A percentile compares a stretch with the other conserved stretches of the same genome.
These are phyloP conservation scores for Dreissena polymorpha DNA, from an alignment of 1,140 invertebrate species.

Conservation along the genomic window DNA sequence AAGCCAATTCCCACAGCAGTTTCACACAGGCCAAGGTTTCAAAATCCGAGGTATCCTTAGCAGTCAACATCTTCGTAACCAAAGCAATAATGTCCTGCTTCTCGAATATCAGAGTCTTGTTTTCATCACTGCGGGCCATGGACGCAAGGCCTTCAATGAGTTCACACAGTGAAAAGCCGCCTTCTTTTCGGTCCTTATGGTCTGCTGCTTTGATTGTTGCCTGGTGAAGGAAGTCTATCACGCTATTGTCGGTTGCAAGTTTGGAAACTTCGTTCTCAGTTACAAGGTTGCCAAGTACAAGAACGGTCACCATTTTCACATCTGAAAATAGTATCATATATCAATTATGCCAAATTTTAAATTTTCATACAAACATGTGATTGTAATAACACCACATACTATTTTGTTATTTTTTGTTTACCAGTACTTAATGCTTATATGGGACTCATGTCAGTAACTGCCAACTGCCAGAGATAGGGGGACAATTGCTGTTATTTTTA, in stretches of 20 bases:
- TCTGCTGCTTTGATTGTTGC: slow-evolving; percentile 20
- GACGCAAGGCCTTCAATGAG: slow-evolving; percentile 39
- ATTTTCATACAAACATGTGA: too few species aligned
- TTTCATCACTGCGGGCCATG: slow-evolving; percentile 32
- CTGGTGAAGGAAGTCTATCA: slow-evolving; percentile 37
- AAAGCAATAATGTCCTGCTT: slow-evolving; percentile 19
- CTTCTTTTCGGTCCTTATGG: slow-evolving; percentile 9
- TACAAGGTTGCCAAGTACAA: slow-evolving; percentile 40
- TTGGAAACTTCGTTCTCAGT: slow-evolving; percentile 41
- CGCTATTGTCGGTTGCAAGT: slow-evolving; percentile 3
- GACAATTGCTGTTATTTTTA: too few species aligned
- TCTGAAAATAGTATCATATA: slow-evolving; percentile 17
- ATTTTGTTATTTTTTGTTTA: too few species aligned
- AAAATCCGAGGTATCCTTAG: slow-evolving; percentile 6
- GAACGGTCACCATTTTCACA: slow-evolving; percentile 45
- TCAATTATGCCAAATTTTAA: too few species aligned
- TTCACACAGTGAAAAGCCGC: slow-evolving; percentile 36
- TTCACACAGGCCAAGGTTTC: slow-evolving; percentile 35
- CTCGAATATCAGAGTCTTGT: slow-evolving; percentile 19
- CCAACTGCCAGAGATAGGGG: too few species aligned
- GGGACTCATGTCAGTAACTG: too few species aligned
- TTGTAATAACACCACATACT: too few species aligned
- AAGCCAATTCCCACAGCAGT: slow-evolving; percentile 38
- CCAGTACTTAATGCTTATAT: too few species aligned
- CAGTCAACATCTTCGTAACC: slow-evolving; percentile 1